Conservation (phyloP, 2,888 invertebrate genomes). For the Thymelicus lineola region DNA sequence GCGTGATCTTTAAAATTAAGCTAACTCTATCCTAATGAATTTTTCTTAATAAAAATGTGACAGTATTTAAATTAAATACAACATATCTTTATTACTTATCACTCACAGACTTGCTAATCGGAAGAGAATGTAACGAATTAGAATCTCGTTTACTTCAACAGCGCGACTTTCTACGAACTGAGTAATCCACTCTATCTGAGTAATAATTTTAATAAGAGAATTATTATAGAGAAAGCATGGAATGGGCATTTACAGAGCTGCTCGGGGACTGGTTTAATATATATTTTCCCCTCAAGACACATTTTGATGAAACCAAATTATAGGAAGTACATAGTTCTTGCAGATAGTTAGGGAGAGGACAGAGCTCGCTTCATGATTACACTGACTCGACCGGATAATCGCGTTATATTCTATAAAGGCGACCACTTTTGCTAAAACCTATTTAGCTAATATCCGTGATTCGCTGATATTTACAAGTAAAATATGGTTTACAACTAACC, state of each 20-base stretch:
- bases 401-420: constrained; percentile 57
- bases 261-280: constrained; percentile 54
- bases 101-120: constrained; percentile 15
- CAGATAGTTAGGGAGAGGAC: constrained; percentile 48
- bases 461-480: constrained; percentile 41
- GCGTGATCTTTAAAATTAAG: too few species aligned
- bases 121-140: constrained; percentile 25
- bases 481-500: constrained; percentile 37
- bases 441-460: constrained; percentile 55
- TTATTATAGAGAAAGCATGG: constrained; percentile 58
- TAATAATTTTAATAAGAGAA: constrained; percentile 35
- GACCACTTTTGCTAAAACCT: constrained; percentile 50
- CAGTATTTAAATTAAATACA: too few species aligned
- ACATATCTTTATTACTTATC: too few species aligned
- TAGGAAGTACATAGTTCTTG: constrained; percentile 56
- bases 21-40: too few species aligned
- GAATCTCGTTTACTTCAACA: constrained; percentile 18
- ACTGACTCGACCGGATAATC: constrained; percentile 54
- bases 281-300: constrained; percentile 52
- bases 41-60: too few species aligned
- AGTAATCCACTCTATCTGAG: constrained; percentile 22
- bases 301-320: constrained; percentile 66
- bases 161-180: constrained; percentile 20
- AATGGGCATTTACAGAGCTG: constrained; percentile 48
- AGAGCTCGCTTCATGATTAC: constrained; percentile 47